A percentile compares a stretch with the other conserved stretches of the same genome.
These are phyloP conservation scores for Poliocrania exsul DNA, from an alignment of 2,797 vertebrate genomes.

Conservation along the genomic window DNA sequence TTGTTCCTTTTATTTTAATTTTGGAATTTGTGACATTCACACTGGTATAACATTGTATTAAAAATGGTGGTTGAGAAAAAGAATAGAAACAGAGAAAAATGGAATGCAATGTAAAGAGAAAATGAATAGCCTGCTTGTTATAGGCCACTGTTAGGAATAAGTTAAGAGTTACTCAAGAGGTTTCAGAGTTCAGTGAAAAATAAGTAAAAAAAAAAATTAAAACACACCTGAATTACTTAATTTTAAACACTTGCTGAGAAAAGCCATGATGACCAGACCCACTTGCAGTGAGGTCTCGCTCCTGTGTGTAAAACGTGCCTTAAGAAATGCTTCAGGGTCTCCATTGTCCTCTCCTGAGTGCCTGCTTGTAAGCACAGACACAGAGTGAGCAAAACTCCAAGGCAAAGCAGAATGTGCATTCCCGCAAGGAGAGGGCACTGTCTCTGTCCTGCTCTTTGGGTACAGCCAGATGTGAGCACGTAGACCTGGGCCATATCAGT, in stretches of 20 bases:
- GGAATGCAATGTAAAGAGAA: background rate
- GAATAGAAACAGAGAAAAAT: background rate
- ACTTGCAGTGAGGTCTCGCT: background rate
- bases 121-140: background rate
- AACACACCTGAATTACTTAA: background rate
- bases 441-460: background rate
- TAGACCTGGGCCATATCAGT: background rate
- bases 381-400: background rate
- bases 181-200: background rate
- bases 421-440: background rate
- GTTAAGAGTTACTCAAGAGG: background rate
- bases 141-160: background rate
- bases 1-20: background rate
- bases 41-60: background rate
- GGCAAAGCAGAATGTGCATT: background rate
- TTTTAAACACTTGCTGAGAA: background rate
- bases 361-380: accelerated
- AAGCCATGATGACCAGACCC: background rate
- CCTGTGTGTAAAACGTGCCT: background rate
- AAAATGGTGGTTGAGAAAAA: background rate
- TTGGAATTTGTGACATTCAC: background rate
- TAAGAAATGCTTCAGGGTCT: background rate
- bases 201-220: background rate
- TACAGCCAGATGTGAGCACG: background rate
- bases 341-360: background rate